Conservation (phyloP, 2,888 invertebrate genomes). For the Calameuta pallipes region DNA sequence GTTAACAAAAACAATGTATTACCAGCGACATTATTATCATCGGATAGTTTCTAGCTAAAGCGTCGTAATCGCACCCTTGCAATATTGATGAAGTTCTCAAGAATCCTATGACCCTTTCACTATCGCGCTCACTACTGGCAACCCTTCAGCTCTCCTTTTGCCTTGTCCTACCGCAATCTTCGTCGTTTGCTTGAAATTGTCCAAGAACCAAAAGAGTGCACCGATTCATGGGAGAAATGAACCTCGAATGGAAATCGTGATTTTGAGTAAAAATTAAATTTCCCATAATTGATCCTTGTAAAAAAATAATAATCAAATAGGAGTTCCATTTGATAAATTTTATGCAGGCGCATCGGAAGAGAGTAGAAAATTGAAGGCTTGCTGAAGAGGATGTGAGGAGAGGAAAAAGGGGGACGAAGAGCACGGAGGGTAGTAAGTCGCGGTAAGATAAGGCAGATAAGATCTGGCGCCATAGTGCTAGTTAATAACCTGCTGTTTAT, state of each 20-base stretch:
- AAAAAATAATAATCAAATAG: too few species aligned
- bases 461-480: constrained; percentile 47
- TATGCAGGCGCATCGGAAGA: background rate
- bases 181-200: too few species aligned
- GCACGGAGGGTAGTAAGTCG: constrained; percentile 20
- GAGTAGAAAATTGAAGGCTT: background rate
- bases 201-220: too few species aligned
- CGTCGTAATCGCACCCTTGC: background rate
- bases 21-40: background rate
- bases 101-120: background rate
- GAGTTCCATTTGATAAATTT: too few species aligned
- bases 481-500: constrained; percentile 58
- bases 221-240: too few species aligned
- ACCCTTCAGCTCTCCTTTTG: background rate
- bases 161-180: too few species aligned
- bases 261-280: too few species aligned
- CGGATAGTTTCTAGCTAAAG: background rate
- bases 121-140: background rate
- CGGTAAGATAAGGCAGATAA: constrained; percentile 51
- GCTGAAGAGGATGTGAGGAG: background rate
- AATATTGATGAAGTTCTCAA: background rate
- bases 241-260: too few species aligned
- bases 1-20: background rate
- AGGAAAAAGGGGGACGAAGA: constrained; percentile 4
- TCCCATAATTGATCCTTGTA: too few species aligned